phyloP scores from a whole-genome alignment of 2,113 vertebrate species.

The Zingel zingel region DNA sequence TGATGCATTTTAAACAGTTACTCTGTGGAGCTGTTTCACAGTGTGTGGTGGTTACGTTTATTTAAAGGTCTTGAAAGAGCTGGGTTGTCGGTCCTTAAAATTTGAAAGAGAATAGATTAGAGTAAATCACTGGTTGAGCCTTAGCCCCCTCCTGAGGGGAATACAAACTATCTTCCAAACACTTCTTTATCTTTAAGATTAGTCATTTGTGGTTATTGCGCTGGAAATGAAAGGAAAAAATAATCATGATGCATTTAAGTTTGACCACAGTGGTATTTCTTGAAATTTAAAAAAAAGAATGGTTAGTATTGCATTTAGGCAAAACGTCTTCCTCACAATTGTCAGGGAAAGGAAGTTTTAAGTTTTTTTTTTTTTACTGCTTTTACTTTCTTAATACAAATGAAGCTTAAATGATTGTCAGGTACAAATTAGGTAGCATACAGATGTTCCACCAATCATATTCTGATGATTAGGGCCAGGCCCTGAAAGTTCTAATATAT shows the following conservation, averaged over 20 bases:
- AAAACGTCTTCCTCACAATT: background rate
- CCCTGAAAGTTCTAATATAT: slow-evolving; percentile 9
- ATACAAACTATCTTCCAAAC: slow-evolving; percentile 46
- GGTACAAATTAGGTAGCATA: background rate
- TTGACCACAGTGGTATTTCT: background rate
- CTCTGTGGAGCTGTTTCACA: slow-evolving; percentile 24
- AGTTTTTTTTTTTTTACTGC: background rate
- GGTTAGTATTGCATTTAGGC: background rate
- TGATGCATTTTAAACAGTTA: slow-evolving; percentile 28
- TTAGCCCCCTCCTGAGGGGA: slow-evolving; percentile 41
- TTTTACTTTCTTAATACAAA: background rate
- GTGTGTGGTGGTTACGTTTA: slow-evolving; percentile 21
- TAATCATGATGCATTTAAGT: background rate
- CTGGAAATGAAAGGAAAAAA: background rate
- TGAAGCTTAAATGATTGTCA: too few relatives aligned
- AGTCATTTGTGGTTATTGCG: background rate
- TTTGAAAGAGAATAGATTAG: slow-evolving; percentile 52
- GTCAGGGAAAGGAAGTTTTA: background rate
- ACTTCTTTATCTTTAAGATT: background rate
- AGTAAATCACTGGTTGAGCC: slow-evolving; percentile 53
- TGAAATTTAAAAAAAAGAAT: background rate
- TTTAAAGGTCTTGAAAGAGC: slow-evolving; percentile 34
- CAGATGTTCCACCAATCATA: background rate
- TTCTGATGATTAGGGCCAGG: background rate
- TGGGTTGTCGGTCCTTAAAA: slow-evolving; percentile 28